Evolutionary conservation across 1,140 invertebrate species (phyloP).

Genomic region (Diplogasteroides magnus): DNA sequence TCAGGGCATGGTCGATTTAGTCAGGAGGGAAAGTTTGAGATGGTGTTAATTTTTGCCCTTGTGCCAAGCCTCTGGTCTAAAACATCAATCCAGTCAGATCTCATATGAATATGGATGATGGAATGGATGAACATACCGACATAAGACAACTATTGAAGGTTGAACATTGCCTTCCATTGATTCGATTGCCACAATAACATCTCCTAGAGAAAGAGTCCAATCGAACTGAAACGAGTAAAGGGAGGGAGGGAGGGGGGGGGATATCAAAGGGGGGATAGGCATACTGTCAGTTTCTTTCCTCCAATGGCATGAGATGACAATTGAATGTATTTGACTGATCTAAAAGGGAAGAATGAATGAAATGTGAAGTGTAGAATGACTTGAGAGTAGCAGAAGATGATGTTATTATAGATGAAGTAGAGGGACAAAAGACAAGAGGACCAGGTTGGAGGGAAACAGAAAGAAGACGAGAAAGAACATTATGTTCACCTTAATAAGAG

Average conservation of each 20-base stretch:
- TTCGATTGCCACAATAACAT: neutral
- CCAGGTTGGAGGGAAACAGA: neutral
- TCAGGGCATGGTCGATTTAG: too few relatives aligned
- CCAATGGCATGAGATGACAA: neutral
- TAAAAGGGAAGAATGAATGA: neutral
- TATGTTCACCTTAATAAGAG: neutral
- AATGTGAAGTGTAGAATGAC: neutral
- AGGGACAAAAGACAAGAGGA: neutral
- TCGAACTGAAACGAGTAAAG: neutral
- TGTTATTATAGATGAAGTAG: neutral
- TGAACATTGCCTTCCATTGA: too few relatives aligned
- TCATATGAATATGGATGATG: too few relatives aligned
- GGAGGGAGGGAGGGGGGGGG: too few relatives aligned
- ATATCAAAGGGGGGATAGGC: too few relatives aligned
- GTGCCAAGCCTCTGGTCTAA: too few relatives aligned
- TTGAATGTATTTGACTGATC: neutral
- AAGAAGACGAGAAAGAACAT: neutral
- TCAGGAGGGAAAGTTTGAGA: too few relatives aligned
- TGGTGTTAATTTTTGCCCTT: too few relatives aligned
- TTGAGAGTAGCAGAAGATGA: neutral
- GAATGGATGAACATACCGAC: too few relatives aligned
- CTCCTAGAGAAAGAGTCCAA: neutral
- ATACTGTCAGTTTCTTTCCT: neutral
- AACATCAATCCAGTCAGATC: too few relatives aligned
- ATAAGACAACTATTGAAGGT: too few relatives aligned